Evolutionary conservation across 2,113 vertebrate species (phyloP), one percentile per base, ranked within the genome.

Genomic region (Benitochromis conjunctus): DNA sequence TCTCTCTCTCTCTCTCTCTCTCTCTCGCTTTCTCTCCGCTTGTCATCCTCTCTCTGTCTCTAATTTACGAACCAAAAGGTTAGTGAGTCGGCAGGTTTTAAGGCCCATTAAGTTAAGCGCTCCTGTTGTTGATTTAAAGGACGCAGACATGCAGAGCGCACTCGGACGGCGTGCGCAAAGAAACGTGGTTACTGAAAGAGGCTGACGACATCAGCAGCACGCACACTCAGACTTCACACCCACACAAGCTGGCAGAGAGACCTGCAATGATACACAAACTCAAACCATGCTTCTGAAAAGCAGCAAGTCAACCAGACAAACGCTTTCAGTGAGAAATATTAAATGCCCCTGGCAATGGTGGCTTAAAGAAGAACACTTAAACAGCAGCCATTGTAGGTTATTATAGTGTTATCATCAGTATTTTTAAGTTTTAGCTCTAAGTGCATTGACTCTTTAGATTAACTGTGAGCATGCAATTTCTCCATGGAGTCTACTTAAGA

Each of bases 121-220:
- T 79, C 78, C 57, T 87, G 55, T 31, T 86, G 86, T 81, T 89
- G 83, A 90, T 93, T 85, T 89, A 91, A 87, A 92, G 36, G 79
- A 84, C 19, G 36, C 24, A 87, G 77, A 83, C 78, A 66, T 41
- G 77, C 57, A 53, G 58, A 58, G 29, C n/a, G 31, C 36, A 64
- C 64, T 36, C 4, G 24, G 80, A 81, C 12, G 10, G 60, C 31
- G 2, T 12, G 19, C 83, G 71, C 77, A 79, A 55, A 89, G 55
- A 76, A 55, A 76, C 81, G 54, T 82, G 53, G 24, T 14, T 5
- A 81, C 41, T 41, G 76, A 85, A 77, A 87, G 81, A 82, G 57
- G 14, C 43, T 79, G 87, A 84, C 19, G 34, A 62, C 85, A 66
- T 80, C 82, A 48, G 69, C 55, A 76, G 88, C 74, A 69, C 11